Evolutionary conservation across 1,140 invertebrate genomes (phyloP).

Genomic region (Camponotus vicinus): DNA sequence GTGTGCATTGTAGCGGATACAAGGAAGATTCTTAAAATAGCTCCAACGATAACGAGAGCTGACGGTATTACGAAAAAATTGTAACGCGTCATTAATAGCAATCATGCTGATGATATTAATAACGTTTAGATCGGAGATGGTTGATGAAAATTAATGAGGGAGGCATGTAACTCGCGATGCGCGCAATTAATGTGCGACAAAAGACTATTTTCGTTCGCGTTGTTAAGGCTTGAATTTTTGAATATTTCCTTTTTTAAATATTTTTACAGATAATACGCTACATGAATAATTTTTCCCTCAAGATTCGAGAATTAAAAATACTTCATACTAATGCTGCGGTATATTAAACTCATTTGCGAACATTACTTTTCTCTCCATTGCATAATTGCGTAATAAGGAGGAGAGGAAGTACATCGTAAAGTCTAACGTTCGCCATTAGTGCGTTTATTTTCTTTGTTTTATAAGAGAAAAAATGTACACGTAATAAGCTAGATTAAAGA

Average conservation of each 20-base stretch:
- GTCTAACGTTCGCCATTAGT: conserved; percentile 25
- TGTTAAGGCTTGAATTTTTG: background rate
- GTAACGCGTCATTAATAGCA: background rate
- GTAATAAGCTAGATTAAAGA: conserved; percentile 25
- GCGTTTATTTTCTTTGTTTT: conserved; percentile 29
- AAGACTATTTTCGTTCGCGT: conserved; percentile 12
- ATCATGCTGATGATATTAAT: background rate
- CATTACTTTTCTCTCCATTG: conserved; percentile 23
- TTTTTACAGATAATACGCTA: background rate
- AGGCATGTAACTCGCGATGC: background rate
- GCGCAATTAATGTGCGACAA: conserved; percentile 3
- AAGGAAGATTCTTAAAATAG: conserved; percentile 25
- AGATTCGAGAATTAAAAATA: conserved; percentile 38
- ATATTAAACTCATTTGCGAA: conserved; percentile 49
- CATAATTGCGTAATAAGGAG: conserved; percentile 46
- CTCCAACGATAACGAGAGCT: background rate
- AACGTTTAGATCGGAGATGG: background rate
- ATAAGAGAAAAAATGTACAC: conserved; percentile 26
- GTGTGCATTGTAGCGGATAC: background rate
- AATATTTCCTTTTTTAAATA: background rate
- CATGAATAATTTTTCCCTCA: background rate
- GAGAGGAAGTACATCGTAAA: conserved; percentile 38
- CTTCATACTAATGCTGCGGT: conserved; percentile 22
- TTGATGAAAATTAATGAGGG: conserved; percentile 19
- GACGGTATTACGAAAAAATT: conserved; percentile 30